Percentiles rank a stretch among this genome's conserved stretches.
Evolutionary conservation across 2,113 vertebrate species (phyloP).

Genomic region (Lophotis ruficrista): DNA sequence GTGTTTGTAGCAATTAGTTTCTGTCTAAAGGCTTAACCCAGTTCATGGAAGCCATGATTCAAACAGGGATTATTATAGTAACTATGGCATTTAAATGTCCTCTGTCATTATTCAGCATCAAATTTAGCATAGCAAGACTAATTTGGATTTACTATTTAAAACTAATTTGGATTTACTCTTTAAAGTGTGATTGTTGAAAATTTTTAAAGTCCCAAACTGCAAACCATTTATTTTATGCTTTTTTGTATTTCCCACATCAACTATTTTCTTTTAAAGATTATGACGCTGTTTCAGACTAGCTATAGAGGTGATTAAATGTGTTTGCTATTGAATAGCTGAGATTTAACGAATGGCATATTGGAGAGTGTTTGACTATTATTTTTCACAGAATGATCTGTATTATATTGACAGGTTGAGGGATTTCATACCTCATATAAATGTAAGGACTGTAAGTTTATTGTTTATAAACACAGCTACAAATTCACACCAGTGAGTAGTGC

Average conservation of each 20-base stretch:
- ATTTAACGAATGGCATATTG: conserved; percentile 22
- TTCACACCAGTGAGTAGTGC: conserved; percentile 9
- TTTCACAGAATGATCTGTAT: conserved; percentile 45
- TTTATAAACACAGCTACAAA: conserved; percentile 48
- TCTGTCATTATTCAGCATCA: conserved; percentile 74
- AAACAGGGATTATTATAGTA: conserved; percentile 77
- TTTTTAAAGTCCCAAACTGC: conserved; percentile 61
- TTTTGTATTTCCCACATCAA: conserved; percentile 52
- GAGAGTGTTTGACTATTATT: conserved; percentile 43
- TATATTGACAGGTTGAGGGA: conserved; percentile 8
- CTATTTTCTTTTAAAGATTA: conserved; percentile 50
- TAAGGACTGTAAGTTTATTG: conserved; percentile 17
- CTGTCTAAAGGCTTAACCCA: conserved; percentile 79
- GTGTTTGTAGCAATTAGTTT: conserved; percentile 84
- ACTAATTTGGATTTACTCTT: conserved; percentile 56
- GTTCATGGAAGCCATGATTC: conserved; percentile 78
- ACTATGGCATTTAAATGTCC: conserved; percentile 75
- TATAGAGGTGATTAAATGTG: conserved; percentile 64
- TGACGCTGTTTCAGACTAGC: conserved; percentile 53
- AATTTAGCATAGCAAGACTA: conserved; percentile 72
- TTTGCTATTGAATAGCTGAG: conserved; percentile 52
- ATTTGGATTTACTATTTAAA: conserved; percentile 63
- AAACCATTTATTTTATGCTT: conserved; percentile 60
- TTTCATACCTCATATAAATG: neutral
- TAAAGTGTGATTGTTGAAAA: conserved; percentile 69